These are phyloP conservation scores for Poecilia picta DNA, from an alignment of 2,797 vertebrate genomes.

Conservation along the genomic window DNA sequence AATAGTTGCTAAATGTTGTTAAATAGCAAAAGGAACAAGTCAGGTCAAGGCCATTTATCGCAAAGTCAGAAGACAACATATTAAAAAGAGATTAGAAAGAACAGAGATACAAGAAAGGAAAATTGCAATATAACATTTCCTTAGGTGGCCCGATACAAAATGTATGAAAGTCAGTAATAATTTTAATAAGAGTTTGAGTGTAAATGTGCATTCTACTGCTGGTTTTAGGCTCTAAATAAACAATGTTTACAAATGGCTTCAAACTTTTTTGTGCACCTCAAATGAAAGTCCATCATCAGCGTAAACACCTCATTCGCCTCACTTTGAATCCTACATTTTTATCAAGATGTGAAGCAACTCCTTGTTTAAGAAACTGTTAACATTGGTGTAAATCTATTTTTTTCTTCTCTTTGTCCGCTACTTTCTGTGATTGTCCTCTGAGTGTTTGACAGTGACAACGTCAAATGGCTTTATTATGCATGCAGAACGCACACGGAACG, in stretches of 20 bases:
- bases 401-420: background rate
- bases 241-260: background rate
- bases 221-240: background rate
- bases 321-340: background rate
- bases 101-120: background rate
- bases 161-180: too few relatives aligned
- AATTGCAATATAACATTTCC: background rate
- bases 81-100: background rate
- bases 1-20: background rate
- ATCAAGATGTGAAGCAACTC: background rate
- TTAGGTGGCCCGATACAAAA: background rate
- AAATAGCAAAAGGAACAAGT: background rate
- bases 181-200: background rate
- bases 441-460: constrained; percentile 9
- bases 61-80: background rate
- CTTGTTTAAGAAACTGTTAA: constrained; percentile 3
- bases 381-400: constrained; percentile 2
- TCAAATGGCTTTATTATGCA: constrained; percentile 26
- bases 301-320: background rate
- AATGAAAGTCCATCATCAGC: background rate
- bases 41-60: background rate
- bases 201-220: background rate
- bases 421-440: background rate
- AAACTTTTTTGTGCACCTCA: background rate
- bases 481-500: constrained; percentile 37